Percentiles rank a stretch among this genome's conserved stretches.
phyloP scores from a whole-genome alignment of 2,113 vertebrate genomes.

The Phoenicopterus ruber region DNA sequence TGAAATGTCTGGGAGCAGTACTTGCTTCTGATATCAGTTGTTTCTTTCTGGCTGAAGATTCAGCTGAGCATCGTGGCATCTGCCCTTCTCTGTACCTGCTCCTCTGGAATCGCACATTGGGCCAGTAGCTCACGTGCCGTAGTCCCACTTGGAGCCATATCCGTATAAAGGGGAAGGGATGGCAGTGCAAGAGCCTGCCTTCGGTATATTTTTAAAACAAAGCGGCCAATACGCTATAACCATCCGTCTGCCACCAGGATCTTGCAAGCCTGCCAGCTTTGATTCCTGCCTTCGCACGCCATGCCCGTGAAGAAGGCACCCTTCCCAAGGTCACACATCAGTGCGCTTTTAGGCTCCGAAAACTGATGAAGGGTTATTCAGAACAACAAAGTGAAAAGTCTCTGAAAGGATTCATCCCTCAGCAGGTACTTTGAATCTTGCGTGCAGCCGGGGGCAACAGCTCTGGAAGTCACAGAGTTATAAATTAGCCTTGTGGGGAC shows the following conservation, averaged over 20 bases:
- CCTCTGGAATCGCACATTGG: not conserved
- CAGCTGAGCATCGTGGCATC: not conserved
- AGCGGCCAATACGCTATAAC: not conserved
- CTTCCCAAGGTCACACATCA: not conserved
- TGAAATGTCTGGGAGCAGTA: not conserved
- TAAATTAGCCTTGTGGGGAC: not conserved
- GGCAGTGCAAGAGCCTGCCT: not conserved
- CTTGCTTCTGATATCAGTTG: not conserved
- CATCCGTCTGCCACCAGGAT: not conserved
- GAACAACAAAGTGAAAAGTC: not conserved
- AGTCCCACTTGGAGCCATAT: not conserved
- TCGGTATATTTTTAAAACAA: not conserved
- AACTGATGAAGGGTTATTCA: not conserved
- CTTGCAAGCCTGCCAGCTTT: not conserved
- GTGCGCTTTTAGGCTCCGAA: not conserved
- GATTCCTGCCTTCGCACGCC: not conserved
- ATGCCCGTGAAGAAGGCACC: accelerated
- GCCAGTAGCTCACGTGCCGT: not conserved
- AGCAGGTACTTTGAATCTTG: not conserved
- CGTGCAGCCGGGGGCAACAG: not conserved
- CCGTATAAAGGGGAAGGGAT: not conserved
- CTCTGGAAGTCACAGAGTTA: not conserved
- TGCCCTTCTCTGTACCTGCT: not conserved
- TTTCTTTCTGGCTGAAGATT: not conserved
- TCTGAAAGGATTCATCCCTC: not conserved